Base-by-base conservation (phyloP, 1,140 invertebrate genomes). In the Lethrus apterus region DNA sequence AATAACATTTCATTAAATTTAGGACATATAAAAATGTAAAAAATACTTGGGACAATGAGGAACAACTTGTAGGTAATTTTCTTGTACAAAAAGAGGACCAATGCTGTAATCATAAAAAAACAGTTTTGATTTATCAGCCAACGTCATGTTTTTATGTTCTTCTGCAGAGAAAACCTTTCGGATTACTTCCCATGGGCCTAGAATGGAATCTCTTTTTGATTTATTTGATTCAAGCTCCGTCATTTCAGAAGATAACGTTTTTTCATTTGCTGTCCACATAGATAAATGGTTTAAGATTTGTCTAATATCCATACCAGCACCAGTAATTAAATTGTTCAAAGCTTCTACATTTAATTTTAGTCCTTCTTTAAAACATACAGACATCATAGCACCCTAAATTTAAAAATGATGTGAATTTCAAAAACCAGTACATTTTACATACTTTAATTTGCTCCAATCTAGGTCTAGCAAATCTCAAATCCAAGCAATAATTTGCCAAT, bases 21-120 rank as follows among this genome's bases (percentile, higher is more conserved):
- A n/a, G 2, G 1, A 19, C 2, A 8, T 29, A 5, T 26, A 14
- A 41, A 14, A 26, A 29, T 30, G 10, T 10, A 30, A 44, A 44
- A 18, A 26, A 67, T 69, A 86, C 83, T 76, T 78, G 20, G 80
- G 76, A 42, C 72, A 77, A 35, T 77, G 68, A 0, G 89, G 87
- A 10, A 66, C 59, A 0, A 86, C 85, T 38, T 74, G 75, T 0
- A 90, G 70, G 72, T 99, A 99, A 72, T 99, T 99, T 66, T 99
- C 95, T 63, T 98, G 93, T 0, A 99, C 90, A 71, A 99, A 99
- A 13, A 99, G 72, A 5, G 94, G 89, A 3, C 83, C 83, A 46
- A 99, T 78, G 60, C 80, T 93, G 69, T 99, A 99, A 72, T 99
- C 97, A 53, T 92, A 82, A 70, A 99, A 99, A 70, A 98, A 99